Evolutionary conservation across 2,113 vertebrate species (phyloP), one percentile per base, ranked within the genome.

Genomic region (Patagioenas fasciata): DNA sequence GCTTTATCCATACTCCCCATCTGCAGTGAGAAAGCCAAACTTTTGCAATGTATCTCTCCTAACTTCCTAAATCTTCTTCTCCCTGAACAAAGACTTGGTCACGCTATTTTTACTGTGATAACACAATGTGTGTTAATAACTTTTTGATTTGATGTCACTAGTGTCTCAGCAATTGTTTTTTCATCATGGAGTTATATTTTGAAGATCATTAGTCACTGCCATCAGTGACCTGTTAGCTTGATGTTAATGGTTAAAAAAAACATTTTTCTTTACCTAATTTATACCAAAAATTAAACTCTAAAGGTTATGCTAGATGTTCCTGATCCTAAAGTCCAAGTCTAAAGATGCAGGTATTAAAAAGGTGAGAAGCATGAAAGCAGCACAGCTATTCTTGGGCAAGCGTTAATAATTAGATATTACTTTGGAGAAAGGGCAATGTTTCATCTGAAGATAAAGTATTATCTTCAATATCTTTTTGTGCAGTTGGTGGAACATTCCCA

Each of bases 321-420:
- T 31, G 51, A 80, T 92, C 69, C 82, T 86, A 80, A 90, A 88
- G 61, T 81, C 88, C 80, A 92, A 71, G 48, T 53, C 57, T 88
- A 85, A 93, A 94, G 75, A 92, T 50, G 31, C 38, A 80, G 36
- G 75, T 83, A 82, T 95, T 96, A 89, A 75, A 96, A 94, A 92
- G 73, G 78, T 85, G 47, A 94, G 83, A 93, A 3, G 9, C 80
- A 73, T 58, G 78, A 47, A 69, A 95, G 42, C 79, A 58, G 78
- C 79, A 91, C 89, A 96, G 84, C 93, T 97, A 95, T 97, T 97
- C 80, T 94, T 65, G 58, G 84, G 93, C 47, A 95, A 95, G 71
- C 86, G 91, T 91, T 97, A 94, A 95, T 97, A 97, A 98, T 98
- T 97, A 97, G 96, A 86, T 96, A 96, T 95, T 96, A 97, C 77